phyloP scores from a whole-genome alignment of 2,888 invertebrate species.

The Fabriciana adippe region DNA sequence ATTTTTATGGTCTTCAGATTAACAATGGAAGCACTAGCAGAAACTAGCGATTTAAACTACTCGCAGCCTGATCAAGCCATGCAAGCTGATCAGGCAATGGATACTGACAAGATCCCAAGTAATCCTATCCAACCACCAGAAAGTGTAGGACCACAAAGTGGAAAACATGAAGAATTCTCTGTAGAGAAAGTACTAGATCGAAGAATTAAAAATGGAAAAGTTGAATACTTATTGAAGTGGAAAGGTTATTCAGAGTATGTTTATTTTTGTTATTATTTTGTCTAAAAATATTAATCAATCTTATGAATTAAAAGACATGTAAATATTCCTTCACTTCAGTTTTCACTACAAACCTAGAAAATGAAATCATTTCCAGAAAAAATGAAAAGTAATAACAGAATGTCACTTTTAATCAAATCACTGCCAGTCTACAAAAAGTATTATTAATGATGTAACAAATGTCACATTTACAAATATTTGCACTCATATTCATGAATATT shows the following conservation, averaged over 20 bases:
- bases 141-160: conserved; percentile 53
- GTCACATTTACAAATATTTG: too few relatives aligned
- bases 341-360: neutral
- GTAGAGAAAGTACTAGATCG: conserved; percentile 89
- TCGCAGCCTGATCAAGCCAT: conserved; percentile 41
- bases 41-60: conserved; percentile 45
- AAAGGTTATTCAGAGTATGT: conserved; percentile 85
- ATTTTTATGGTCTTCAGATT: conserved; percentile 8
- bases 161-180: conserved; percentile 85
- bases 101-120: conserved; percentile 41
- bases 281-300: neutral
- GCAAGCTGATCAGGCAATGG: conserved; percentile 49
- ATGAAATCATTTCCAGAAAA: too few relatives aligned
- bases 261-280: neutral
- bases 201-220: conserved; percentile 85
- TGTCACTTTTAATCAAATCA: too few relatives aligned
- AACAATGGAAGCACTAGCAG: conserved; percentile 49
- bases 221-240: conserved; percentile 86
- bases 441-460: too few relatives aligned
- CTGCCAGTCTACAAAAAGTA: too few relatives aligned
- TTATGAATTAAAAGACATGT: neutral
- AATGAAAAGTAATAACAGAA: too few relatives aligned
- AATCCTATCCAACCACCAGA: conserved; percentile 35
- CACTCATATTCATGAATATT: too few relatives aligned
- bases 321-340: neutral